phyloP scores from a whole-genome alignment of 1,140 invertebrate species.

The Akabosia matsudoensis region DNA sequence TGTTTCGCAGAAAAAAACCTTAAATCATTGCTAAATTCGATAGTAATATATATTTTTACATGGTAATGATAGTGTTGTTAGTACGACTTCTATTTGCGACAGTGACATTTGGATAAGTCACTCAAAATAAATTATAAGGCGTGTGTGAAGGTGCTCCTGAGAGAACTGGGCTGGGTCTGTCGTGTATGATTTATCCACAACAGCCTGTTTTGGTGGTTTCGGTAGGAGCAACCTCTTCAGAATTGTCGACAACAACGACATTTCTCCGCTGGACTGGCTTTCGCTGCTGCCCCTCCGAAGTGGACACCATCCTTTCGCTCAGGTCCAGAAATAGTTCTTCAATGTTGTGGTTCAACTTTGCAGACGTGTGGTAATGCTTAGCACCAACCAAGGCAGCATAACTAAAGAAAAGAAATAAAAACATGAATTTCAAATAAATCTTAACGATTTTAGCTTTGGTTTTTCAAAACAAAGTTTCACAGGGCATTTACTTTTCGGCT shows the following conservation, averaged over 20 bases:
- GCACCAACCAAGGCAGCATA: conserved; percentile 90
- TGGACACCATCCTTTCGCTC: conserved; percentile 65
- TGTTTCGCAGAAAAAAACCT: too few relatives aligned
- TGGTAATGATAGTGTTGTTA: not conserved
- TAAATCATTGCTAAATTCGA: too few relatives aligned
- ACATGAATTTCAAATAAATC: too few relatives aligned
- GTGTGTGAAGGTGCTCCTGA: too few relatives aligned
- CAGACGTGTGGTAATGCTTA: conserved; percentile 91
- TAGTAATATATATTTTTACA: too few relatives aligned
- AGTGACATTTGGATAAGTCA: too few relatives aligned
- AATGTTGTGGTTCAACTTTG: conserved; percentile 88
- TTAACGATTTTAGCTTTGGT: too few relatives aligned
- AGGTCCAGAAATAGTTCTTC: conserved; percentile 89
- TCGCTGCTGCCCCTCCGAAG: conserved; percentile 53
- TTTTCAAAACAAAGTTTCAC: too few relatives aligned
- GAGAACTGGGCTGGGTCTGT: too few relatives aligned
- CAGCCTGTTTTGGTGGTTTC: conserved; percentile 49
- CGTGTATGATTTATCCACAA: conserved; percentile 48
- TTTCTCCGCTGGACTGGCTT: conserved; percentile 54
- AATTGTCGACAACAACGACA: conserved; percentile 62
- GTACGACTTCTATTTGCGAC: too few relatives aligned
- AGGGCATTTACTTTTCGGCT: conserved; percentile 84
- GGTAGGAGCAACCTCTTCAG: conserved; percentile 51
- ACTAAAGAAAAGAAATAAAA: conserved; percentile 54
- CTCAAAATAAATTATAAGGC: too few relatives aligned